A percentile compares a stretch with the other conserved stretches of the same genome.
Conservation (phyloP, 2,113 vertebrate species). For the Narcine bancroftii region DNA sequence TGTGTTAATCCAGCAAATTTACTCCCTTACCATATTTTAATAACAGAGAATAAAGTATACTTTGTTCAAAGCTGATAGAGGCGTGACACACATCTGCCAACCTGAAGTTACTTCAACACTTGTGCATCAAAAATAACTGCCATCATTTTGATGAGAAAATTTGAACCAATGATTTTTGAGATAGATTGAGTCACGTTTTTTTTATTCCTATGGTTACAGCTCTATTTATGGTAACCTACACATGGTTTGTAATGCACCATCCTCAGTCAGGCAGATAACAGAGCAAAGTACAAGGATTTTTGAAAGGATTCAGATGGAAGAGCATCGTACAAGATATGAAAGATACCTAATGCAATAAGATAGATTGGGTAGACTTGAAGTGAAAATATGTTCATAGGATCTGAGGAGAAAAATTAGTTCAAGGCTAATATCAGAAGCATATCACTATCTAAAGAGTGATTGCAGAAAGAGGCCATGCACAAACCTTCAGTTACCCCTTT, state of each 20-base stretch:
- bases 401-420: background rate
- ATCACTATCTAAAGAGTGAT: background rate
- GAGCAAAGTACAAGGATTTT: background rate
- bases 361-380: background rate
- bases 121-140: no score
- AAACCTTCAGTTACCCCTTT: background rate
- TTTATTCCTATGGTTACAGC: background rate
- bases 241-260: background rate
- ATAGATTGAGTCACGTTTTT: background rate
- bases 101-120: background rate
- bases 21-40: no score
- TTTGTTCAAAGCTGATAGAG: no score
- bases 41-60: no score
- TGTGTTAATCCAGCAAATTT: no score
- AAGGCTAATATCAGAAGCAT: background rate
- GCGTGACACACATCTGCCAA: background rate
- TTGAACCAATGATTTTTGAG: background rate
- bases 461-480: background rate
- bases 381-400: background rate
- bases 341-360: background rate
- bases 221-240: background rate
- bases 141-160: background rate
- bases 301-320: background rate
- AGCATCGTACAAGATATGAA: background rate
- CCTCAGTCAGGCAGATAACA: background rate